Evolutionary conservation across 2,113 vertebrate species (phyloP), one percentile per base, ranked within the genome.

Genomic region (Calidris pygmaea): DNA sequence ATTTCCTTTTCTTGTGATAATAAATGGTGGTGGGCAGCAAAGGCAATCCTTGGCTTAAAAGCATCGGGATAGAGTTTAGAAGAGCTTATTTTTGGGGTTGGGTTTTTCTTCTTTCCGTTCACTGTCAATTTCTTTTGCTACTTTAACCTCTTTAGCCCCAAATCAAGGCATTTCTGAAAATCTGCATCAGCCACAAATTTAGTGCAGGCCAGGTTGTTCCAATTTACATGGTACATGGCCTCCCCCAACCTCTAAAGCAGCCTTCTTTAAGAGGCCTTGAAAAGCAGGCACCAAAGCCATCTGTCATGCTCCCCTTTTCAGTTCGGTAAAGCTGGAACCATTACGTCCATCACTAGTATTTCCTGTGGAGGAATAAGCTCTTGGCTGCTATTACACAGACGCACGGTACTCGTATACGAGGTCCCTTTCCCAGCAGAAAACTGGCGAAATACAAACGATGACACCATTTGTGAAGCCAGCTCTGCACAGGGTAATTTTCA

Each of bases 331-430:
- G 14, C 50, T 86, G 30, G 60, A 78, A 47, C 39, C 30, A 24
- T 45, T 60, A 56, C 6, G 60, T 74, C 77, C 52, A 72, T 27
- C 3, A 2, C 30, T 19, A 43, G 9, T 6, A 34, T 18, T 48
- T 79, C 34, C 41, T 30, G 35, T 1, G 1, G 37, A 59, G 76
- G 62, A 52, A 52, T 4, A 52, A 91, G 56, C 48, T 59, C 52
- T 24, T 67, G 26, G n/a, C 59, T 67, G 70, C 43, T 87, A 8
- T 12, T 47, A 24, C 3, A 24, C 3, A 37, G 37, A 47, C 47
- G 41, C 56, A 9, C 2, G 3, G 41, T 41, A 48, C 17, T 35
- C 29, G 6, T 4, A 55, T 1, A 66, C 0, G 1, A 78, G 29
- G 24, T 48, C 26, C 53, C 32, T 35, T n/a, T 67, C 48, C 35